A percentile compares a stretch with the other conserved stretches of the same genome.
Evolutionary conservation across 2,113 vertebrate genomes (phyloP).

Genomic region (Empidonax traillii): DNA sequence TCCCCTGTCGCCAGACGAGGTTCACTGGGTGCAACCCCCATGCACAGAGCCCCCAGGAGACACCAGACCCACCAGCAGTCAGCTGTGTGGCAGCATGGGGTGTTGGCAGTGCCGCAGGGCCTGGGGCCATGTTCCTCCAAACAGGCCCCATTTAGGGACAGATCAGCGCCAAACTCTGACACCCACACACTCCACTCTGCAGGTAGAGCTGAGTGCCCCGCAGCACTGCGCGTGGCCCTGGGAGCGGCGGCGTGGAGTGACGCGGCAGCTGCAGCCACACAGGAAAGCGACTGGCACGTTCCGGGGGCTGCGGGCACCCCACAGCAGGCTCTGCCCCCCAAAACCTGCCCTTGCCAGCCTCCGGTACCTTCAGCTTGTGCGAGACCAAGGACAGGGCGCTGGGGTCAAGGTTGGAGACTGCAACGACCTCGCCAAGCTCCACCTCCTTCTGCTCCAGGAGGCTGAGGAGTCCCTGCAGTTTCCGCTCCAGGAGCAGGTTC

Average conservation of each 20-base stretch:
- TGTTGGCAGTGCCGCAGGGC: neutral
- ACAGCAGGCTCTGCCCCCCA: neutral
- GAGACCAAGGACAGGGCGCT: constrained; percentile 72
- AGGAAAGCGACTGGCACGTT: fast-evolving
- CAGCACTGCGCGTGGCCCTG: neutral
- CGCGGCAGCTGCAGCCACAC: fast-evolving
- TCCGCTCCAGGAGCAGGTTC: constrained; percentile 82
- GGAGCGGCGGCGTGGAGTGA: fast-evolving
- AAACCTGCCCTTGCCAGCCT: fast-evolving
- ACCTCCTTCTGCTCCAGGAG: constrained; percentile 83
- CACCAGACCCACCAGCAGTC: fast-evolving
- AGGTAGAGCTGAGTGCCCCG: neutral
- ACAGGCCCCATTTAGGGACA: neutral
- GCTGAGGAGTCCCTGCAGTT: constrained; percentile 70
- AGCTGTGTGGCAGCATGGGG: neutral
- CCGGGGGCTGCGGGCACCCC: neutral
- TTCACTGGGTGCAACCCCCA: fast-evolving
- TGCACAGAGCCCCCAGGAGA: neutral
- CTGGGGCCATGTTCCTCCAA: neutral
- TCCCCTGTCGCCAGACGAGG: neutral
- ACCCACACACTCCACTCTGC: neutral
- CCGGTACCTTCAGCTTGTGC: constrained; percentile 79
- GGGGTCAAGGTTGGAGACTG: constrained; percentile 81
- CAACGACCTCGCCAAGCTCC: constrained; percentile 79
- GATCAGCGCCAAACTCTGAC: neutral